phyloP scores from a whole-genome alignment of 2,888 invertebrate species.

The Tortrix viridana region DNA sequence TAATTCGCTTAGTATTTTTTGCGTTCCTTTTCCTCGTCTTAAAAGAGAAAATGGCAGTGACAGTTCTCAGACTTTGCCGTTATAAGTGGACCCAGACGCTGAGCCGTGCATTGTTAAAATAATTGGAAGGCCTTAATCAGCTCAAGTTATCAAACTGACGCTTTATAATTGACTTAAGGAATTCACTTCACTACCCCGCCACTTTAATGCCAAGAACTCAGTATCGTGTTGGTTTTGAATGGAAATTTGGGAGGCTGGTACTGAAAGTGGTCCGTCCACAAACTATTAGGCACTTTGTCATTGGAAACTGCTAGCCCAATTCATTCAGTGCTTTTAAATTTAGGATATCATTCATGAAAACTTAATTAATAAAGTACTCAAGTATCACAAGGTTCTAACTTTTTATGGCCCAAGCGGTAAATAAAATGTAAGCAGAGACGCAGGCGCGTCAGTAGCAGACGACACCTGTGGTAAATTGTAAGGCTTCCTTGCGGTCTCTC shows the following conservation, averaged over 20 bases:
- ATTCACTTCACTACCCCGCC: neutral
- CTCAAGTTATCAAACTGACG: slow-evolving; percentile 33
- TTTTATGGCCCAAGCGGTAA: slow-evolving; percentile 40
- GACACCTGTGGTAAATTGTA: slow-evolving; percentile 76
- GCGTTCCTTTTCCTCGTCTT: neutral
- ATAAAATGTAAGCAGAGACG: slow-evolving; percentile 57
- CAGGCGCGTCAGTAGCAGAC: slow-evolving; percentile 57
- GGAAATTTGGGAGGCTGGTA: too few species aligned
- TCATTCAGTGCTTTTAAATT: too few species aligned
- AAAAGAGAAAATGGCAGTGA: slow-evolving; percentile 5
- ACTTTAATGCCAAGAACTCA: neutral
- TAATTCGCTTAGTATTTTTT: neutral
- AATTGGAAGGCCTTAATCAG: slow-evolving; percentile 27
- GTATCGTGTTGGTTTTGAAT: too few species aligned
- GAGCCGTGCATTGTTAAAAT: slow-evolving; percentile 23
- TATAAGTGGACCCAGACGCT: neutral
- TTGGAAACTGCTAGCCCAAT: too few species aligned
- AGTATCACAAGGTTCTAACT: neutral
- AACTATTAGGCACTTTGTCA: too few species aligned
- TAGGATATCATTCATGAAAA: too few species aligned
- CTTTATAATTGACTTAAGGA: slow-evolving; percentile 22
- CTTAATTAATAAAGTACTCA: too few species aligned
- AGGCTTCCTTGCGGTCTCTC: slow-evolving; percentile 76
- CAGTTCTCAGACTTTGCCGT: slow-evolving; percentile 9
- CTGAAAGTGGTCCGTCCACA: too few species aligned